These are phyloP conservation scores for Manis javanica DNA, from an alignment of 2,797 vertebrate species.

Conservation along the genomic window DNA sequence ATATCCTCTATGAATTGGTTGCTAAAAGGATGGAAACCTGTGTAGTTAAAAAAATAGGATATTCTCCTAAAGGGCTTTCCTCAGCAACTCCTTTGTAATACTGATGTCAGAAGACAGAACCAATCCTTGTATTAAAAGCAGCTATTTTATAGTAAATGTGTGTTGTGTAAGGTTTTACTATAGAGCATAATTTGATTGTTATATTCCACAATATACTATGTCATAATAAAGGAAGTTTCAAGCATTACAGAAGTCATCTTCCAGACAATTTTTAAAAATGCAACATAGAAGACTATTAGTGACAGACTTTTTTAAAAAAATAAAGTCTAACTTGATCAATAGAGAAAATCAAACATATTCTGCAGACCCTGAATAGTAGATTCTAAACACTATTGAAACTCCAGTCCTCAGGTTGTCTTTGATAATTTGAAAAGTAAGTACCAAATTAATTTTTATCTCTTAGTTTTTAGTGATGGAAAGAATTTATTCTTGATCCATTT, in stretches of 20 bases:
- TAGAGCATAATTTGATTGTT: not conserved
- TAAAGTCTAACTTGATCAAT: not conserved
- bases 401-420: not conserved
- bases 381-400: constrained; percentile 12
- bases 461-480: not conserved
- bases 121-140: not conserved
- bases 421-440: constrained; percentile 35
- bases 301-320: not conserved
- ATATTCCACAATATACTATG: not conserved
- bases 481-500: not conserved
- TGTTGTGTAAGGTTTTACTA: not conserved
- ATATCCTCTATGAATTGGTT: constrained; percentile 47
- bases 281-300: not conserved
- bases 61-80: constrained; percentile 39
- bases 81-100: not conserved
- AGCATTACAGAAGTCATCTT: constrained; percentile 48
- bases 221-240: constrained; percentile 28
- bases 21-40: not conserved
- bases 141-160: not conserved
- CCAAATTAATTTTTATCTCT: not conserved
- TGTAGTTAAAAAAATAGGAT: not conserved
- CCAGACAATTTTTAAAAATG: not conserved
- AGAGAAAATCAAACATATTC: constrained; percentile 40
- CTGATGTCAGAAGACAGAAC: not conserved
- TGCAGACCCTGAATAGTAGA: not conserved